Conservation (phyloP, 2,888 invertebrate genomes). For the Chelonus formosanus region DNA sequence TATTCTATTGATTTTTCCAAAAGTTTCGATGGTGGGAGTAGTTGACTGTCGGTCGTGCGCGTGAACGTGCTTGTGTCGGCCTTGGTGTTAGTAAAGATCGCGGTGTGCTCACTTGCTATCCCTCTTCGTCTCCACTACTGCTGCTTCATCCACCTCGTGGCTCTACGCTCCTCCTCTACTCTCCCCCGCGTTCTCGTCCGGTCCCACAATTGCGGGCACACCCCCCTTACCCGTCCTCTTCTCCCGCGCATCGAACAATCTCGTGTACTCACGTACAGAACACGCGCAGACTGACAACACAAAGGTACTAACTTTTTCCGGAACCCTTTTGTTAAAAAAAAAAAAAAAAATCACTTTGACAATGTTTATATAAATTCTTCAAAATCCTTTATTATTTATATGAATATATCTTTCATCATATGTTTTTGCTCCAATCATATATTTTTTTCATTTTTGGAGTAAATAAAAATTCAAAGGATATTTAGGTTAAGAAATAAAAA, state of each 20-base stretch:
- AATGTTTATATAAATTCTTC: too few relatives aligned
- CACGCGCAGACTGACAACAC: conserved; percentile 27
- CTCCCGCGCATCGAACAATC: conserved; percentile 37
- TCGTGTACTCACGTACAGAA: conserved; percentile 32
- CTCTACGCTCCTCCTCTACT: conserved; percentile 14
- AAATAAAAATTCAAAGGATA: neutral
- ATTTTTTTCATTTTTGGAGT: too few relatives aligned
- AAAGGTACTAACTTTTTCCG: conserved; percentile 22
- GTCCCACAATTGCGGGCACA: conserved; percentile 32
- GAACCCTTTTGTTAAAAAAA: conserved; percentile 9
- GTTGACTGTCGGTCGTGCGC: conserved; percentile 50
- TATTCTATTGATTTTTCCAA: conserved; percentile 74
- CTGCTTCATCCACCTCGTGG: conserved; percentile 32
- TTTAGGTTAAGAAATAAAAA: too few relatives aligned
- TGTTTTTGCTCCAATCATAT: too few relatives aligned
- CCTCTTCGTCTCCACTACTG: conserved; percentile 30
- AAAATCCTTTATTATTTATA: too few relatives aligned
- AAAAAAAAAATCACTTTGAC: too few relatives aligned
- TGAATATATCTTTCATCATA: too few relatives aligned
- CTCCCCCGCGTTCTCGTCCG: conserved; percentile 34
- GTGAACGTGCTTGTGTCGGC: conserved; percentile 41
- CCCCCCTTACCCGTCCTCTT: conserved; percentile 27
- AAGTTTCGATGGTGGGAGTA: conserved; percentile 65
- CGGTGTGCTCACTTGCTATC: conserved; percentile 35
- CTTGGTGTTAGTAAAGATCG: conserved; percentile 39